Conservation (phyloP, 2,797 vertebrate species). For the Sebastes kiyomatsui region DNA sequence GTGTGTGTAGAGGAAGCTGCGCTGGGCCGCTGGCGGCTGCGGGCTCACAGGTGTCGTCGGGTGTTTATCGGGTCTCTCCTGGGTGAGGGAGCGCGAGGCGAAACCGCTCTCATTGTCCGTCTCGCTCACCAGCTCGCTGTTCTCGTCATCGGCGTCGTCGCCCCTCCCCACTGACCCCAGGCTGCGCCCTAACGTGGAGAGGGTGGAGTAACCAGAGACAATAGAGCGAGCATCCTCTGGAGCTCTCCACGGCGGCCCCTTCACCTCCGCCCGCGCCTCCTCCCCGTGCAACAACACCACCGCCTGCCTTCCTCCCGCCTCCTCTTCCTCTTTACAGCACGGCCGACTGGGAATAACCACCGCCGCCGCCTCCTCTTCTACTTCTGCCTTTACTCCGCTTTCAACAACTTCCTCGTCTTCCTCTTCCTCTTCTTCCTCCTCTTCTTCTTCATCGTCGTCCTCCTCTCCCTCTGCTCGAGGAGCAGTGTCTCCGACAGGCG, state of each 20-base stretch:
- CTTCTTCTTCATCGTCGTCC: conserved; percentile 71
- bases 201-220: conserved; percentile 95
- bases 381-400: conserved; percentile 53
- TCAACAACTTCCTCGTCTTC: conserved; percentile 67
- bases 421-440: conserved; percentile 55
- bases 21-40: not conserved
- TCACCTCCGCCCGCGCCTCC: conserved; percentile 58
- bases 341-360: conserved; percentile 9
- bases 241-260: conserved; percentile 75
- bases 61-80: conserved; percentile 81
- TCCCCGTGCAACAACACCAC: conserved; percentile 60
- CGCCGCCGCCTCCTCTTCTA: conserved; percentile 51
- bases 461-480: conserved; percentile 74
- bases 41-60: not conserved
- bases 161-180: conserved; percentile 87
- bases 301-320: conserved; percentile 41
- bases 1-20: conserved; percentile 82
- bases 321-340: conserved; percentile 60
- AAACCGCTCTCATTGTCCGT: conserved; percentile 94
- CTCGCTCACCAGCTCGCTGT: conserved; percentile 91
- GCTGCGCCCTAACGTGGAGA: conserved; percentile 93
- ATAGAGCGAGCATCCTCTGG: conserved; percentile 91
- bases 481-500: conserved; percentile 65
- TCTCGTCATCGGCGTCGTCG: conserved; percentile 94
- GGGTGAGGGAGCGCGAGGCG: conserved; percentile 84